These are phyloP conservation scores for Microtus richardsoni DNA, from an alignment of 2,113 vertebrate genomes.

Conservation along the genomic window DNA sequence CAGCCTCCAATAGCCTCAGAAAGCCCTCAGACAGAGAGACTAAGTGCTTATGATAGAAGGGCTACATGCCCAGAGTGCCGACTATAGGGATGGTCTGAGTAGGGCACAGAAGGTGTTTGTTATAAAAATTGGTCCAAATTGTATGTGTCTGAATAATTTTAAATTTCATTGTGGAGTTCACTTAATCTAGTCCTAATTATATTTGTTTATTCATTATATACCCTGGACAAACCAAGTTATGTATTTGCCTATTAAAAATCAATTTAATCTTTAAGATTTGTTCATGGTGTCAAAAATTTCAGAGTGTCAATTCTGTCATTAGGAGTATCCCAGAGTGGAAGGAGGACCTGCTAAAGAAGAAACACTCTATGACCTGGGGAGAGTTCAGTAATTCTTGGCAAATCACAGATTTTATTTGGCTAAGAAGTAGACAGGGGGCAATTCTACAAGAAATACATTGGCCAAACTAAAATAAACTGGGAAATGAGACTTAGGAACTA, in stretches of 20 bases:
- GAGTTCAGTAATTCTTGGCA: not conserved
- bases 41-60: not conserved
- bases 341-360: not conserved
- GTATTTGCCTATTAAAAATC: not conserved
- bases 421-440: not conserved
- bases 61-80: not conserved
- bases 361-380: not conserved
- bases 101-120: not conserved
- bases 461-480: conserved; percentile 36
- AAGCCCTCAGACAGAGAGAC: not conserved
- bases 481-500: not conserved
- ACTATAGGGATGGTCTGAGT: not conserved
- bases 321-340: not conserved
- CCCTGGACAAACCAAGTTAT: not conserved
- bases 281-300: not conserved
- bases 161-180: not conserved
- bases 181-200: not conserved
- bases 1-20: not conserved
- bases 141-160: not conserved
- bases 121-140: not conserved
- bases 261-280: not conserved
- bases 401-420: not conserved
- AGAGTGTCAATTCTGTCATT: not conserved
- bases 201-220: not conserved
- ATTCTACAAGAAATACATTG: not conserved